phyloP scores from a whole-genome alignment of 2,113 vertebrate genomes.

The Tyto alba region DNA sequence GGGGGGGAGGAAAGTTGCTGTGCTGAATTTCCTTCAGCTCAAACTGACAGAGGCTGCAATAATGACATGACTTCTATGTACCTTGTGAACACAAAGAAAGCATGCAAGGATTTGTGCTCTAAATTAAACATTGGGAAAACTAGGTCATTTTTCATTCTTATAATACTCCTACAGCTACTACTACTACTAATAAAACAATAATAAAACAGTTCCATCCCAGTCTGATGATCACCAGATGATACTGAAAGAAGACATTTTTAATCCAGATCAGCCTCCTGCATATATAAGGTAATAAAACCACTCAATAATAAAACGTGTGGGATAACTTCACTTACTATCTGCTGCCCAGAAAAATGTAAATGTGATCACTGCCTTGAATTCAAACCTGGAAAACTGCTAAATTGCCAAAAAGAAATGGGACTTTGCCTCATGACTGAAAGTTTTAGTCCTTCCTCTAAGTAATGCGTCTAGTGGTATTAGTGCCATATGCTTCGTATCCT shows the following conservation, averaged over 20 bases:
- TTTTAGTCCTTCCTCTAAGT: background rate
- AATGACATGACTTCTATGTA: accelerated
- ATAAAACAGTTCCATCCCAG: background rate
- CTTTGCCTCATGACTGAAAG: background rate
- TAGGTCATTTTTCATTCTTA: background rate
- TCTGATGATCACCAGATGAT: background rate
- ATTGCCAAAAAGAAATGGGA: background rate
- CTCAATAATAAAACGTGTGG: background rate
- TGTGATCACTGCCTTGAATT: background rate
- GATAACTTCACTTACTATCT: background rate
- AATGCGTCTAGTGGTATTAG: background rate
- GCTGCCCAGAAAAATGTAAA: background rate
- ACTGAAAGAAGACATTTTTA: background rate
- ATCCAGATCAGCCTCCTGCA: background rate
- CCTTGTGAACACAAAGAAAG: accelerated
- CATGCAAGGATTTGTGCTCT: background rate
- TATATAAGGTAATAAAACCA: background rate
- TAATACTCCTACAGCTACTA: background rate
- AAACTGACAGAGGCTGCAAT: background rate
- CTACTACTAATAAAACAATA: background rate
- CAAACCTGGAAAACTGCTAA: background rate
- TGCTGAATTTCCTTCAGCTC: background rate
- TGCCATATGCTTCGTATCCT: background rate
- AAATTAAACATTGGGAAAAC: background rate
- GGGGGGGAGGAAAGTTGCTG: background rate